Evolutionary conservation across 23 tunicate species (phyloP), one percentile per base, ranked within the genome.

Genomic region (Clavelina lepadiformis): DNA sequence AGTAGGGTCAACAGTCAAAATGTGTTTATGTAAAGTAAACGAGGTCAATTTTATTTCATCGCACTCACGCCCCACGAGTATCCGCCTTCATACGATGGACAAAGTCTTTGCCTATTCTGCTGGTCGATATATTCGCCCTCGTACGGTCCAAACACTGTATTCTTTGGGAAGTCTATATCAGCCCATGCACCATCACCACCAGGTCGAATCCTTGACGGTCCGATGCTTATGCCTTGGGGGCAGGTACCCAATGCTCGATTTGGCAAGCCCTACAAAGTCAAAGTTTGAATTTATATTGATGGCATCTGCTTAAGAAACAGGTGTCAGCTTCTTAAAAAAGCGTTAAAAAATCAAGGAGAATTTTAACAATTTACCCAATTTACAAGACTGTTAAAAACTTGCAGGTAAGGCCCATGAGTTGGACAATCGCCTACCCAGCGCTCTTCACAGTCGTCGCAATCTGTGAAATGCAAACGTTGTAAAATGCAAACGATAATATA

Each of bases 131-230:
- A 51, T 1, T 35, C 78, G 18, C 93, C 93, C 35, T 84, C 83
- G 45, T 84, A 84, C 15, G 93, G 83, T 3, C 93, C 93, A 64
- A 84, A 84, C 51, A 84, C 79, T 1, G 93, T 79, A 33, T 84
- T 77, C 24, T 52, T 58, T 7, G 62, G 35, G 1, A 76, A 61
- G 33, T 53, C 83, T 28, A 46, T 44, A 31, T 84, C 93, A 31
- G 68, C 51, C 93, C 93, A 84, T 1, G 64, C 83, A 13, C 93
- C 93, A 21, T 47, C 33, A 1, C 93, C 93, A 68, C 82, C 74
- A 3, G 35, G 2, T 35, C 83, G 54, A 5, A 84, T 76, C 38
- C 53, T 35, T 13, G 93, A 84, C 24, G 47, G 78, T 19, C 56
- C 79, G 46, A 84, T 45, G 49, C 79, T 84, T n/a, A 84, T 51